Conservation (phyloP, 2,797 vertebrate species). For the Pseudotriccus pelzelni region DNA sequence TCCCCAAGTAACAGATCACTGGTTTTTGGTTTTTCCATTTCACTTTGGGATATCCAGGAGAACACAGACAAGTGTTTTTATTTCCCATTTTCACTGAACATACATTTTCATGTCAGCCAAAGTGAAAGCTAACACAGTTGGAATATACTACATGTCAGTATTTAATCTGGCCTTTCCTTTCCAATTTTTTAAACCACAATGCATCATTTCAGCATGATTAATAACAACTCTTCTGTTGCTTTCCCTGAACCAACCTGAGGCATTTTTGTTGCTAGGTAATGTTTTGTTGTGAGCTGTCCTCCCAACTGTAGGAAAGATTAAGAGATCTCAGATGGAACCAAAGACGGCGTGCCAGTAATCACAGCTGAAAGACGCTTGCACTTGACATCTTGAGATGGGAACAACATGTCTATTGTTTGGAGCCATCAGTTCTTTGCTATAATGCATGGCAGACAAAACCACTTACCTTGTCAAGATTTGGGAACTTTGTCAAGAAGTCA, state of each 20-base stretch:
- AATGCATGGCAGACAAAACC: slow-evolving; percentile 22
- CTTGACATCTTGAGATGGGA: slow-evolving; percentile 45
- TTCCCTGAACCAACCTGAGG: slow-evolving; percentile 32
- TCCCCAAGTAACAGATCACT: neutral
- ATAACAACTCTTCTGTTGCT: slow-evolving; percentile 24
- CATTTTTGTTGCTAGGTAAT: slow-evolving; percentile 68
- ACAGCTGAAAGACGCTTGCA: slow-evolving; percentile 28
- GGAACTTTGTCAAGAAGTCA: slow-evolving; percentile 22
- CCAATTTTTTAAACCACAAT: slow-evolving; percentile 54
- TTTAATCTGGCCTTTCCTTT: slow-evolving; percentile 66
- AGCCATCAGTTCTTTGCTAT: slow-evolving; percentile 9
- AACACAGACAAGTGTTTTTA: slow-evolving; percentile 3
- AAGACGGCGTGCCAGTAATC: slow-evolving; percentile 32
- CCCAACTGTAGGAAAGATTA: slow-evolving; percentile 36
- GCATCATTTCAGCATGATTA: slow-evolving; percentile 55
- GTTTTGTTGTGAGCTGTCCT: slow-evolving; percentile 49
- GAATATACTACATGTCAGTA: slow-evolving; percentile 59
- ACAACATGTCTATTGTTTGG: slow-evolving; percentile 22
- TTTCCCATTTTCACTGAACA: slow-evolving; percentile 44
- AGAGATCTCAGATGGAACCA: slow-evolving; percentile 57
- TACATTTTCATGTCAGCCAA: slow-evolving; percentile 40
- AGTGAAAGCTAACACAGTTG: slow-evolving; percentile 58
- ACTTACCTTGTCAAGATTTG: slow-evolving; percentile 40
- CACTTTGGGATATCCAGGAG: neutral
- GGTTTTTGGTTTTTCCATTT: neutral